A percentile compares a stretch with the other conserved stretches of the same genome.
These are phyloP conservation scores for Uria lomvia DNA, from an alignment of 2,113 vertebrate species.

Conservation along the genomic window DNA sequence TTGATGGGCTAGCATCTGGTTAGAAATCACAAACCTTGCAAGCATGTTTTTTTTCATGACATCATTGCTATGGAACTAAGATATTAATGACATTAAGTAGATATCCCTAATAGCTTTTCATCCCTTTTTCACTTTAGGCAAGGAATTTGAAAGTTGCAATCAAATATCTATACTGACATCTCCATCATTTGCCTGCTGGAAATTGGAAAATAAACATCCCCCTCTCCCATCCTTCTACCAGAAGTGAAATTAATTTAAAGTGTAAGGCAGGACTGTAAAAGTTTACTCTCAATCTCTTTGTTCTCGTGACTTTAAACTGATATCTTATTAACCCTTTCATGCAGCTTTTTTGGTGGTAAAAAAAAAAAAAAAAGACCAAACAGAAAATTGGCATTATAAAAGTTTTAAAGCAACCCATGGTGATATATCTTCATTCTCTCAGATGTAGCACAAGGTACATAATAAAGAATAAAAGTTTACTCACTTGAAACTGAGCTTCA, in stretches of 20 bases:
- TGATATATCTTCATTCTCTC: neutral
- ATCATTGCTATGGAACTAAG: neutral
- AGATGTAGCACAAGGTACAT: neutral
- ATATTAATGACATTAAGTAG: neutral
- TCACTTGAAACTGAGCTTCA: slow-evolving; percentile 37
- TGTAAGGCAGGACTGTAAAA: neutral
- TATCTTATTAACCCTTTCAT: neutral
- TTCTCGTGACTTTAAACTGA: neutral
- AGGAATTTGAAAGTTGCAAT: neutral
- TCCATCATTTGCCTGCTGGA: neutral
- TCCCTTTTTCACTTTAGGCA: neutral
- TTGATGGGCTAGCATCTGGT: neutral
- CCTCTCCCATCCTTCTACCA: neutral
- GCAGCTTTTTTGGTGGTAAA: neutral
- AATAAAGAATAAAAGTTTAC: slow-evolving; percentile 5
- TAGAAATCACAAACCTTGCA: neutral
- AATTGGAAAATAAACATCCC: neutral
- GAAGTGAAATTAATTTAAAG: neutral
- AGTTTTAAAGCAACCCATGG: neutral
- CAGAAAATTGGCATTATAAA: neutral
- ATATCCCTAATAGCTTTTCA: neutral
- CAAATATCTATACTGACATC: neutral
- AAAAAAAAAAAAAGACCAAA: neutral
- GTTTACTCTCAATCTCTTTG: neutral
- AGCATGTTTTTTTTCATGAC: neutral